Conservation (phyloP, 37 sponge, comb jelly and placozoan species). For the Spongia lamella region DNA sequence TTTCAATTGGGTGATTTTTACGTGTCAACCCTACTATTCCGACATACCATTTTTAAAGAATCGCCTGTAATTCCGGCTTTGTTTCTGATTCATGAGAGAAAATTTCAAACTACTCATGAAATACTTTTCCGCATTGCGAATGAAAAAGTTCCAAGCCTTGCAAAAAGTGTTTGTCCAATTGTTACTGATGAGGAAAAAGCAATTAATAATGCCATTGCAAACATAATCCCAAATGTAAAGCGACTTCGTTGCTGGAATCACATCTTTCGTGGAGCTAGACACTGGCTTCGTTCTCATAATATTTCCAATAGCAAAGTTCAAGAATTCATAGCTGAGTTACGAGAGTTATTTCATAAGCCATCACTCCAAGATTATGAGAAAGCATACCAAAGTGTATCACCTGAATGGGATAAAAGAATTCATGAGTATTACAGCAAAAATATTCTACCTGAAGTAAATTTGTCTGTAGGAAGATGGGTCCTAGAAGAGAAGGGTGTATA, state of each 20-base stretch:
- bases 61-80: slow-evolving; percentile 42
- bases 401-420: not conserved
- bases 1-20: slow-evolving; percentile 57
- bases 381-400: not conserved
- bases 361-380: not conserved
- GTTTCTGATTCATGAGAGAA: slow-evolving; percentile 55
- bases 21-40: slow-evolving; percentile 47
- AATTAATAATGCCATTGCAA: slow-evolving; percentile 25
- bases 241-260: slow-evolving; percentile 52
- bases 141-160: slow-evolving; percentile 12
- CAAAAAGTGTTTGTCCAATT: slow-evolving; percentile 22
- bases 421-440: slow-evolving; percentile 1
- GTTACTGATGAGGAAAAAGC: slow-evolving; percentile 48
- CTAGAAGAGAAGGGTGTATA: slow-evolving; percentile 3
- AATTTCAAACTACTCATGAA: slow-evolving; percentile 32
- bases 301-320: not conserved
- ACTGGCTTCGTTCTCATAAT: slow-evolving; percentile 17
- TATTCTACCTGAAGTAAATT: slow-evolving; percentile 1
- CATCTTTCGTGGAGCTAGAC: slow-evolving; percentile 23
- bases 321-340: not conserved
- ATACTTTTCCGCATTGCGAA: slow-evolving; percentile 38
- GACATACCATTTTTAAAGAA: slow-evolving; percentile 51
- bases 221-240: slow-evolving; percentile 13
- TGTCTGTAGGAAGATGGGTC: slow-evolving; percentile 5
- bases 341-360: not conserved